Base-by-base conservation (phyloP, 1,140 invertebrate species). In the Centruroides vittatus region DNA sequence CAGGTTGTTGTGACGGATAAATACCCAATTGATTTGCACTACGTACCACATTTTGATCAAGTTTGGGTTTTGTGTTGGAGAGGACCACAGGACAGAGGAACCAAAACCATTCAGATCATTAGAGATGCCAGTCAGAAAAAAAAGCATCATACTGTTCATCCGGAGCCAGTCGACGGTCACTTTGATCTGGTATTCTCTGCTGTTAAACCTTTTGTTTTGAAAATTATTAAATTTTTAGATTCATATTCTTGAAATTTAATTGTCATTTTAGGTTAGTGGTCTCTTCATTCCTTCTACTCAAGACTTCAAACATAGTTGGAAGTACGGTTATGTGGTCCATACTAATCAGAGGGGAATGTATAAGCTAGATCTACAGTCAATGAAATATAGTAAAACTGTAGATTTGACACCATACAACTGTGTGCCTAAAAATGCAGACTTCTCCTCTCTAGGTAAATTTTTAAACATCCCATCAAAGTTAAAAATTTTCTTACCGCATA, bases 291-390 rank as follows among this genome's bases (percentile, higher is more conserved):
- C 86, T 3, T 78, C 81, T 7, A 36, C 61, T 23, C 75, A 83
- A 76, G 81, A 84, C 66, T 73, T 84, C 63, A 75, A 78, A 4
- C 75, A 85, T 66, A 78, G 76, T 64, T 86, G 84, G 72, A 82
- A 84, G 67, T 87, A 84, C 73, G 86, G 84, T n/a, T 89, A 88
- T 68, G 85, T 86, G 10, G 84, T 82, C n/a, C 85, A 88, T 69
- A 82, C 81, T 23, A 84, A 86, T 71, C 84, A 86, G 69, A 72
- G 82, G 55, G 84, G 83, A 36, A 76, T 89, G 64, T 86, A 85
- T 73, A 89, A 88, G 73, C 73, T 89, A 11, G 85, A 88, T 71
- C 73, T 89, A 67, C 79, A 81, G 23, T 83, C 84, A 68, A 82
- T 88, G 79, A 78, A 84, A 67, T 88, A 88, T 71, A 80, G 83